Evolutionary conservation across 2,888 invertebrate genomes (phyloP), one percentile per base, ranked within the genome.

Genomic region (Chorisops tibialis): DNA sequence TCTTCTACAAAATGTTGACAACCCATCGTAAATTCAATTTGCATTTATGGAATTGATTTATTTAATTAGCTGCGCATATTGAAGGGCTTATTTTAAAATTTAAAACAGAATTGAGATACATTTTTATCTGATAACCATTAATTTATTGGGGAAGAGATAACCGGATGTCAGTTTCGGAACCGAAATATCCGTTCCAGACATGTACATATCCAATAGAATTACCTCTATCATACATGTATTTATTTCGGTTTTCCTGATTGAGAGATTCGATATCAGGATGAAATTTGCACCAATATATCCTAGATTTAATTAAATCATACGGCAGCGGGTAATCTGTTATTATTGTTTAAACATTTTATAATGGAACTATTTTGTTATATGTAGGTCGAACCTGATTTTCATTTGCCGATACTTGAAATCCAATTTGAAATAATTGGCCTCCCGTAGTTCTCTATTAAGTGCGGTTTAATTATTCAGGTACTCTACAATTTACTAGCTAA

Each of bases 221-320:
- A n/a, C 11, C 6, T 41, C 41, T 6, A 41, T 6, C 6, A 14
- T 9, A 41, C 5, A 6, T 41, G 41, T 14, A 41, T 41, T 12
- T 45, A 45, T 18, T 11, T 18, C 4, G 14, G 45, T 18, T 45
- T 14, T 45, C 19, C 7, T 45, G 19, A 12, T 11, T 45, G 45
- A 45, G 45, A 12, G 12, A 18, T 18, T 18, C 18, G 18, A 14
- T 21, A 22, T 14, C 48, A 22, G 30, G n/a, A 14, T 24, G 19
- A 16, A 22, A 18, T 50, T 50, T 16, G 14, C 30, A 30, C 3
- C 14, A 12, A 11, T 16, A 24, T 21, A 35, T 30, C 14, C 12
- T 11, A 18, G 24, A 22, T 48, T 48, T 50, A 50, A 50, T 50
- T 50, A 50, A 50, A 50, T 50, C 21, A 50, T 50, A 21, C n/a